Evolutionary conservation across 2,113 vertebrate genomes (phyloP).

Genomic region (Psettodes erumei): DNA sequence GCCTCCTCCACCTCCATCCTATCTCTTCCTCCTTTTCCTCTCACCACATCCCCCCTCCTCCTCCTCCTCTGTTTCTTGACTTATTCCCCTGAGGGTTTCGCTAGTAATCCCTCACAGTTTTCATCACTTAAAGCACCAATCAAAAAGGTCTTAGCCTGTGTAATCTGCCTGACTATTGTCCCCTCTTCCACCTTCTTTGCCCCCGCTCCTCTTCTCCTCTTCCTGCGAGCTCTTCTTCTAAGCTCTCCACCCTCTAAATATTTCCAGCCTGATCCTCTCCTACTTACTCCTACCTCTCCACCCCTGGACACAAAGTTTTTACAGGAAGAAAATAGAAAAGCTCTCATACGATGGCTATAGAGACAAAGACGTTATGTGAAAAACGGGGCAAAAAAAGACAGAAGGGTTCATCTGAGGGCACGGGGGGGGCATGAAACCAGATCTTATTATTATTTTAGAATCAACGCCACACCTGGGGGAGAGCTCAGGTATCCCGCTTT

Average conservation of each 20-base stretch:
- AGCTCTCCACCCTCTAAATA: not conserved
- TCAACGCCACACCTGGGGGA: constrained; percentile 33
- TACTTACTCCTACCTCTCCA: no score
- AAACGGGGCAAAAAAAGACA: no score
- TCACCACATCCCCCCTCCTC: not conserved
- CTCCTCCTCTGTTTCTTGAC: constrained; percentile 19
- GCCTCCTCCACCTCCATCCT: not conserved
- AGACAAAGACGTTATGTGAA: no score
- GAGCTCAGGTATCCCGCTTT: constrained; percentile 31
- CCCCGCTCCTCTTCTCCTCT: not conserved
- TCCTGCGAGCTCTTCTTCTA: not conserved
- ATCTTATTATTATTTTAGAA: constrained; percentile 37
- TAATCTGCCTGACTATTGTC: constrained; percentile 49
- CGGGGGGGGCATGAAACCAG: no score
- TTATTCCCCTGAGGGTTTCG: constrained; percentile 46
- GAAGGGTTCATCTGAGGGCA: no score
- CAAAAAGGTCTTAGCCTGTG: constrained; percentile 66
- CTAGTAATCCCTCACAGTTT: constrained; percentile 66
- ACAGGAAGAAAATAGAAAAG: no score
- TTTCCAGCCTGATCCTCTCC: no score
- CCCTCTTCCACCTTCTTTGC: constrained; percentile 1
- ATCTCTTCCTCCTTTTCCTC: not conserved
- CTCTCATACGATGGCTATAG: no score
- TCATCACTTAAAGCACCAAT: constrained; percentile 69
- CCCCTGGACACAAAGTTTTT: no score